Evolutionary conservation across 2,113 vertebrate species (phyloP), one percentile per base, ranked within the genome.

Genomic region (Proterorhinus semilunaris): DNA sequence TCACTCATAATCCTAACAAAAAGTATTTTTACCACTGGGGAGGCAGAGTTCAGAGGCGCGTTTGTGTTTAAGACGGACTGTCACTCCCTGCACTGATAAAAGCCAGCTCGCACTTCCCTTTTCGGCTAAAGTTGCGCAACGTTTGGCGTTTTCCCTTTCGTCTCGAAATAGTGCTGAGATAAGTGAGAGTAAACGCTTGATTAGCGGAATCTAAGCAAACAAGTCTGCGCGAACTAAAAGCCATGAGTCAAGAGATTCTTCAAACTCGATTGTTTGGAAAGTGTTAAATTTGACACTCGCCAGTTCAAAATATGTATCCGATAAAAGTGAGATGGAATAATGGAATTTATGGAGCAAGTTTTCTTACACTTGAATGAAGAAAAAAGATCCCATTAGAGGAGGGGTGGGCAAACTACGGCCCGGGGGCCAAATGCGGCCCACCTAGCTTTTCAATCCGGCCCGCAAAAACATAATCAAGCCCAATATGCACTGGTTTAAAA

Each of bases 1-100:
- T 68, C 66, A 69, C 1, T 10, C 68, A 71, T 84, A 54, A 84
- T 88, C 81, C 81, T 66, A 86, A 89, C 86, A 91, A 86, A 67
- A 55, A 16, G 11, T 7, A 77, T 75, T 81, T 83, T 85, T 85
- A 88, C 55, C 65, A 5, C 1, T 36, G 27, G 4, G 44, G 52
- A 77, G 66, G 79, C 66, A 84, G 58, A 69, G 81, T 65, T 65
- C 70, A 27, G 65, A 12, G 51, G 15, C 74, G 45, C 17, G 51
- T 45, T 59, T 15, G 74, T 55, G 17, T 10, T 36, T 36, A 66
- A 84, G 81, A 72, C 66, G 53, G 6, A 10, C 21, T 46, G 68
- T 63, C 11, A 68, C 75, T 82, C 71, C 47, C 61, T 57, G 5
- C 9, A 8, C 43, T 65, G 74, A 81, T 81, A 80, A 78, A 36